Conservation (phyloP, 2,113 vertebrate genomes). For the Isichthys henryi region DNA sequence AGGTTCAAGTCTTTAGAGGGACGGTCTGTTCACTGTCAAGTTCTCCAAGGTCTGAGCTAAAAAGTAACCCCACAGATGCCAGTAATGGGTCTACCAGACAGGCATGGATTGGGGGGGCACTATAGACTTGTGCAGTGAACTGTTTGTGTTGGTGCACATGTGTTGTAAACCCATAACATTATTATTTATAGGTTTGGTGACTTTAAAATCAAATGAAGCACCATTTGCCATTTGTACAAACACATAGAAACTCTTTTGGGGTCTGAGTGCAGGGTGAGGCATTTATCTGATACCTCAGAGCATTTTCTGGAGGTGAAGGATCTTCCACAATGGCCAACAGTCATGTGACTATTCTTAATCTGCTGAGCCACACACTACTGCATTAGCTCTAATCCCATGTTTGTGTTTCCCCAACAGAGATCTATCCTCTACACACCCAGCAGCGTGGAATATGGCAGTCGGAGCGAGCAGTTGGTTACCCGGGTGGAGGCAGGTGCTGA, state of each 20-base stretch:
- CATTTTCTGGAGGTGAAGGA: neutral
- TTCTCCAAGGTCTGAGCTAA: neutral
- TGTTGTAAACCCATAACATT: neutral
- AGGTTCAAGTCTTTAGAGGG: neutral
- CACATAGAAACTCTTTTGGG: neutral
- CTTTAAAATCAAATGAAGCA: neutral
- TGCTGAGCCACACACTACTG: neutral
- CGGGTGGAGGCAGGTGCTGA: slow-evolving; percentile 41
- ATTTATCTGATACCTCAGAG: neutral
- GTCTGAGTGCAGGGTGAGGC: neutral
- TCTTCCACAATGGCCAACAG: neutral
- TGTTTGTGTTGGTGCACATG: neutral
- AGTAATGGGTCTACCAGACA: neutral
- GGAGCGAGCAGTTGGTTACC: neutral
- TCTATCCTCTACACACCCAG: slow-evolving; percentile 34
- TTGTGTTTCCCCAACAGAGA: slow-evolving; percentile 43
- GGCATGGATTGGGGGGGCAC: neutral
- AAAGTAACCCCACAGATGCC: neutral
- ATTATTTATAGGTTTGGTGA: neutral
- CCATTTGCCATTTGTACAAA: neutral
- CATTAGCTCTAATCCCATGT: neutral
- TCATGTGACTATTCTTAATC: neutral
- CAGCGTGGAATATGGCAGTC: slow-evolving; percentile 33
- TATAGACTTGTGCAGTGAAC: neutral
- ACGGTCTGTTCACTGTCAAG: neutral